Evolutionary conservation across 2,113 vertebrate genomes (phyloP).

Genomic region (Galbula dea): DNA sequence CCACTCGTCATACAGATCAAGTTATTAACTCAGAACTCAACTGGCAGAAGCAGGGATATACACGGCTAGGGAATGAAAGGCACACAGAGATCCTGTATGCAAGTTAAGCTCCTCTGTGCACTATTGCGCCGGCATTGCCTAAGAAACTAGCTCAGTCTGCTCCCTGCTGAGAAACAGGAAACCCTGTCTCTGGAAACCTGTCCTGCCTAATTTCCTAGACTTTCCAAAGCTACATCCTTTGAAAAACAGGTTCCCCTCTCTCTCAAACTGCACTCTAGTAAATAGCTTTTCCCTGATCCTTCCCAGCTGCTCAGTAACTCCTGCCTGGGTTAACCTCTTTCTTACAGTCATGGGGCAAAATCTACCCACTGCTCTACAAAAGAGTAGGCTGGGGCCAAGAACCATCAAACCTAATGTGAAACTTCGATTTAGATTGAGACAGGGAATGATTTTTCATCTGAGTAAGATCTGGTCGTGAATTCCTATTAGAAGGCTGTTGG

Average conservation of each 20-base stretch:
- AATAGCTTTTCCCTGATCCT: neutral
- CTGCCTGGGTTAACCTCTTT: neutral
- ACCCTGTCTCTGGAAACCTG: constrained; percentile 34
- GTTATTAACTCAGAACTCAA: neutral
- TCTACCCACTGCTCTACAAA: neutral
- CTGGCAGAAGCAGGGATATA: neutral
- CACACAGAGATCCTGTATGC: neutral
- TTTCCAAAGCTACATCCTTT: neutral
- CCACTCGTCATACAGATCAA: neutral
- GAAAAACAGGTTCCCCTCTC: neutral
- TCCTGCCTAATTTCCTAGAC: constrained; percentile 33
- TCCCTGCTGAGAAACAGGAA: constrained; percentile 21
- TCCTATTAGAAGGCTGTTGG: neutral
- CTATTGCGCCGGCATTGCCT: neutral
- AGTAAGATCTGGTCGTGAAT: neutral
- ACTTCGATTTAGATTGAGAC: neutral
- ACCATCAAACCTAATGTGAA: neutral
- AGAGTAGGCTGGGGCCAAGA: neutral
- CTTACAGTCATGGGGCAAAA: neutral
- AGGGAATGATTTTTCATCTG: neutral
- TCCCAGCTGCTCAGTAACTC: neutral
- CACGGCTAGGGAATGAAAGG: constrained; percentile 19
- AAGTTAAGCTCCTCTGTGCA: neutral
- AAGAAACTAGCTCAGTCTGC: constrained; percentile 9
- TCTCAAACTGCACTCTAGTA: neutral